Percentiles rank a stretch among this genome's conserved stretches.
phyloP scores from a whole-genome alignment of 2,113 vertebrate species.

The Lethenteron reissneri region DNA sequence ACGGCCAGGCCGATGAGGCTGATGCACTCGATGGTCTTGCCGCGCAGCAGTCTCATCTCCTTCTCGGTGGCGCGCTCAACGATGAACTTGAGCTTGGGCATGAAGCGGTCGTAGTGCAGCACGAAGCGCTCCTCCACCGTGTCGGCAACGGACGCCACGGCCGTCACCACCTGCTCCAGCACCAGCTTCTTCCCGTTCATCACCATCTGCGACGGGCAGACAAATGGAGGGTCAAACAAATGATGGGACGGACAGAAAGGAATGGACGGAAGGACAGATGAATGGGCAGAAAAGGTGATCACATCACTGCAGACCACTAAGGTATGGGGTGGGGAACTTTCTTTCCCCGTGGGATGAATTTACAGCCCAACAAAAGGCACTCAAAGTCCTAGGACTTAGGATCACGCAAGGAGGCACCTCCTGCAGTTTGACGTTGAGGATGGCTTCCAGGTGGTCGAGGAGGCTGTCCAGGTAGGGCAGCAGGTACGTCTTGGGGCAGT shows the following conservation, averaged over 20 bases:
- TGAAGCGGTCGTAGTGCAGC: constrained; percentile 89
- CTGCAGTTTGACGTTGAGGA: constrained; percentile 82
- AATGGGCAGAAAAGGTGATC: too few relatives aligned
- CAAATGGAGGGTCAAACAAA: constrained; percentile 8
- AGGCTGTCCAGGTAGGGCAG: constrained; percentile 71
- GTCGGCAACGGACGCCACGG: constrained; percentile 92
- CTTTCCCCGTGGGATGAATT: too few relatives aligned
- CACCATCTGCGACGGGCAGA: constrained; percentile 39
- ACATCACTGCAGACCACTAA: too few relatives aligned
- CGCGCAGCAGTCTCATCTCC: constrained; percentile 67
- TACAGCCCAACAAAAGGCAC: too few relatives aligned
- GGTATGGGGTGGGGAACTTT: too few relatives aligned
- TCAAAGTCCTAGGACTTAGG: too few relatives aligned
- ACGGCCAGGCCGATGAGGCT: constrained; percentile 93
- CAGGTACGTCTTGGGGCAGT: constrained; percentile 78
- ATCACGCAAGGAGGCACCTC: constrained; percentile 31
- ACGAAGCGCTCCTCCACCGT: constrained; percentile 96
- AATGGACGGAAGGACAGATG: too few relatives aligned
- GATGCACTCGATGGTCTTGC: constrained; percentile 97
- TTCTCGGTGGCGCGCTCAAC: constrained; percentile 92
- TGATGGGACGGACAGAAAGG: background rate
- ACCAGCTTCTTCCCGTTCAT: constrained; percentile 95
- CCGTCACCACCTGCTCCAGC: constrained; percentile 95
- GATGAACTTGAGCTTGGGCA: constrained; percentile 88
- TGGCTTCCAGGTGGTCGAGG: constrained; percentile 81